Percentiles rank a stretch among this genome's conserved stretches.
These are phyloP conservation scores for Helobdella robusta DNA, from an alignment of 2,888 invertebrate genomes.

Conservation along the genomic window DNA sequence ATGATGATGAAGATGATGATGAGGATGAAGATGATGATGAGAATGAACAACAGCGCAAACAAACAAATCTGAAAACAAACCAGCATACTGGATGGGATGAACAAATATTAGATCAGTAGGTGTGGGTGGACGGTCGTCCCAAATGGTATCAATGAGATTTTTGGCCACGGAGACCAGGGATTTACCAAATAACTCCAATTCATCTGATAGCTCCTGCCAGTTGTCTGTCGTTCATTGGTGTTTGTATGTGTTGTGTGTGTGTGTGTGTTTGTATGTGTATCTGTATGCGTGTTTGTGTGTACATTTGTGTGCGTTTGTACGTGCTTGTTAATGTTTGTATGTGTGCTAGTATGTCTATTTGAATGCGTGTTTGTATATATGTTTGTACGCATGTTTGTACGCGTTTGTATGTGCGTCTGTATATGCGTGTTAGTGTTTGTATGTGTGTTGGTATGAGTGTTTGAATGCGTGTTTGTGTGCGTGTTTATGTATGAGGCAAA, in stretches of 20 bases:
- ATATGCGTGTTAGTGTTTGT: background rate
- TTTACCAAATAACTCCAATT: slow-evolving; percentile 45
- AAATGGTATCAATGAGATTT: slow-evolving; percentile 69
- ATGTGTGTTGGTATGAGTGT: background rate
- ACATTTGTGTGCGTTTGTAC: no score
- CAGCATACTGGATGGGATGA: slow-evolving; percentile 57
- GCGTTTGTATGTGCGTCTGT: background rate
- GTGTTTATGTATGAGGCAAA: background rate
- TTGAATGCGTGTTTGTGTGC: background rate
- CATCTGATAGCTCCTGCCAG: slow-evolving; percentile 63
- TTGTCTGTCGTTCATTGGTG: slow-evolving; percentile 49
- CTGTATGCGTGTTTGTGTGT: no score
- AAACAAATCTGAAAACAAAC: slow-evolving; percentile 43
- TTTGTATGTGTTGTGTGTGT: slow-evolving; percentile 55
- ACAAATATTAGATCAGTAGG: slow-evolving; percentile 57
- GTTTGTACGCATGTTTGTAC: background rate
- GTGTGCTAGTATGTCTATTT: no score
- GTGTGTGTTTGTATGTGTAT: no score
- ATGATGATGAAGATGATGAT: background rate
- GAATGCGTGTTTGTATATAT: background rate
- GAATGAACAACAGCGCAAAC: background rate
- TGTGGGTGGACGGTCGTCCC: slow-evolving; percentile 55
- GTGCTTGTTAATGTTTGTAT: no score
- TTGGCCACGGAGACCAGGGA: slow-evolving; percentile 31
- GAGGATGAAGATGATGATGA: background rate